phyloP scores from a whole-genome alignment of 2,113 vertebrate genomes.

The Nestor notabilis region DNA sequence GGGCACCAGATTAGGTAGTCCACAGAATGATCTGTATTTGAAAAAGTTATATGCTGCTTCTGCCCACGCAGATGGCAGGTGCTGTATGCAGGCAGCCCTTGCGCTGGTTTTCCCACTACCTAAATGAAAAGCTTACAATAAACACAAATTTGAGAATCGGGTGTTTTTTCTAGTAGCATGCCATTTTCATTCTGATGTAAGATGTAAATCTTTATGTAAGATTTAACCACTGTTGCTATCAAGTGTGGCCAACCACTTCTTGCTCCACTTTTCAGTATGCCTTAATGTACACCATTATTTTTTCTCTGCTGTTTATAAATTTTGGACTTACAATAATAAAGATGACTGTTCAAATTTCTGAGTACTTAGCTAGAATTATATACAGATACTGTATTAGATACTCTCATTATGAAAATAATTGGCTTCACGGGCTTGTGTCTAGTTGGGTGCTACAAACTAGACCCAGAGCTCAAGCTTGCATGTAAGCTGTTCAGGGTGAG shows the following conservation, averaged over 20 bases:
- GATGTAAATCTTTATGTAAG: background rate
- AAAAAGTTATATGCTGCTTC: background rate
- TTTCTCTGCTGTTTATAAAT: background rate
- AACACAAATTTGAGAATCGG: background rate
- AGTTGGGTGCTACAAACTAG: background rate
- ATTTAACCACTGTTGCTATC: background rate
- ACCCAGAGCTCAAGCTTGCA: background rate
- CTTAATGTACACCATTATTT: background rate
- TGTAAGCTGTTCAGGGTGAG: background rate
- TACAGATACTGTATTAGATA: background rate
- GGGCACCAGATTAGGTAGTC: background rate
- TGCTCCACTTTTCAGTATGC: background rate
- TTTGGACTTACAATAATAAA: background rate
- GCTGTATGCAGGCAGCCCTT: background rate
- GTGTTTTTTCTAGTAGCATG: background rate
- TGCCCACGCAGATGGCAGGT: background rate
- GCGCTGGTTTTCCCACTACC: background rate
- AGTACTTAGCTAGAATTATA: background rate
- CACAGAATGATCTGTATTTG: background rate
- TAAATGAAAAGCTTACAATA: background rate
- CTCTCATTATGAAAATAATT: background rate
- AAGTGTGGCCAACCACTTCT: background rate
- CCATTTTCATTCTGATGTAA: background rate
- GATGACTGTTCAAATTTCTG: background rate
- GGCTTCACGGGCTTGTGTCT: background rate